These are phyloP conservation scores for Conistra vaccinii DNA, from an alignment of 2,888 invertebrate genomes.

Conservation along the genomic window DNA sequence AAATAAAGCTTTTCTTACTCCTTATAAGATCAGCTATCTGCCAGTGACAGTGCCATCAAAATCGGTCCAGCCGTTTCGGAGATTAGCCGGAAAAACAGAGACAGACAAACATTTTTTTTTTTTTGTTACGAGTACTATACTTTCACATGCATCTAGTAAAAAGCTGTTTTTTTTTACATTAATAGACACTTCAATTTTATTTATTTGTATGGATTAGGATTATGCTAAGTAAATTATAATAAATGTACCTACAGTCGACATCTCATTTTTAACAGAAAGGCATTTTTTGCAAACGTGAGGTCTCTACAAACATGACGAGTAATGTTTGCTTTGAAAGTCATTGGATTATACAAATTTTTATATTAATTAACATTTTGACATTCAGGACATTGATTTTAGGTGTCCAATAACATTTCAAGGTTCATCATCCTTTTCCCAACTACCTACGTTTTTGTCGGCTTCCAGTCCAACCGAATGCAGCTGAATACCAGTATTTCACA, in stretches of 20 bases:
- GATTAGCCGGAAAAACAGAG: too few relatives aligned
- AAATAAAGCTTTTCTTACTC: too few relatives aligned
- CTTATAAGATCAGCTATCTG: too few relatives aligned
- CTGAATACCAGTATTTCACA: neutral
- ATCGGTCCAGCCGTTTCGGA: too few relatives aligned
- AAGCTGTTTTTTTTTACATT: too few relatives aligned
- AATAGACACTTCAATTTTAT: too few relatives aligned
- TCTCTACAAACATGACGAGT: neutral
- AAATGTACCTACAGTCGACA: neutral
- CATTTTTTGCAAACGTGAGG: neutral
- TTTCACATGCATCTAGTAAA: too few relatives aligned
- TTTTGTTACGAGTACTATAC: too few relatives aligned
- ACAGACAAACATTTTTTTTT: too few relatives aligned
- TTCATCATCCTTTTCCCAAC: neutral
- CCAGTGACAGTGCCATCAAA: too few relatives aligned
- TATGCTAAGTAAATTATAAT: neutral
- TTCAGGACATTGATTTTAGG: too few relatives aligned
- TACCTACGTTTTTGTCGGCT: neutral
- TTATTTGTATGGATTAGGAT: too few relatives aligned
- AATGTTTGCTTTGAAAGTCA: neutral
- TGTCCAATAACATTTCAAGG: neutral
- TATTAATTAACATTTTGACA: neutral
- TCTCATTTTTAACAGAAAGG: neutral
- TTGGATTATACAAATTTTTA: neutral
- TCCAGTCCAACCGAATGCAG: neutral